These are phyloP conservation scores for Odontesthes bonariensis DNA, from an alignment of 2,113 vertebrate genomes.

Conservation along the genomic window DNA sequence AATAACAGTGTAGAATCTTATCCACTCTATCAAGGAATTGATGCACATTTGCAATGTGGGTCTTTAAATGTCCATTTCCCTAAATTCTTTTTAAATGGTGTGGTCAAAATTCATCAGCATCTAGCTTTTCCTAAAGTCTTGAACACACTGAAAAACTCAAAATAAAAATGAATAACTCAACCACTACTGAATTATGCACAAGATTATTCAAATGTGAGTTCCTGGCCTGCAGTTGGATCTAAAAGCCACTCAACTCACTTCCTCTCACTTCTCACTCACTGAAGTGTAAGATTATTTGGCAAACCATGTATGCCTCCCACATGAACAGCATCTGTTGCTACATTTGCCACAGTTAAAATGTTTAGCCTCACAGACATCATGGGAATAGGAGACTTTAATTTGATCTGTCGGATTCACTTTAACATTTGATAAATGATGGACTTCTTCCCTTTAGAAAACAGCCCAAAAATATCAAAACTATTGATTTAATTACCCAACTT, in stretches of 20 bases:
- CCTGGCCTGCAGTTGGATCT: conserved; percentile 9
- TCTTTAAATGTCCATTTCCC: neutral
- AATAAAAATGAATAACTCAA: neutral
- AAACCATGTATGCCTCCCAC: conserved; percentile 51
- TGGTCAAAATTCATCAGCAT: conserved; percentile 3
- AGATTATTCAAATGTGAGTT: conserved; percentile 36
- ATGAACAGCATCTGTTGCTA: conserved; percentile 59
- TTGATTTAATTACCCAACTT: neutral
- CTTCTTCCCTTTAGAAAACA: neutral
- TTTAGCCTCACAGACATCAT: conserved; percentile 38
- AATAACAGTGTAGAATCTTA: conserved; percentile 6
- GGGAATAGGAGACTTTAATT: conserved; percentile 16
- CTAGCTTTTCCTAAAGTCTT: conserved; percentile 12
- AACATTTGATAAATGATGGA: conserved; percentile 20
- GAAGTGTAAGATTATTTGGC: conserved; percentile 60
- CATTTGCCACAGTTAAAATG: conserved; percentile 37
- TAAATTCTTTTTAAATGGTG: neutral
- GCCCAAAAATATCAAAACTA: neutral
- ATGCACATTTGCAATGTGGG: conserved; percentile 19
- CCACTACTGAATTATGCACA: conserved; percentile 10
- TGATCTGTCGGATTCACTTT: neutral
- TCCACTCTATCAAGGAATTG: neutral
- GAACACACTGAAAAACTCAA: conserved; percentile 1
- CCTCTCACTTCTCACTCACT: conserved; percentile 47
- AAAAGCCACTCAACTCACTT: conserved; percentile 33